Conservation (phyloP, 30 jellyfish, hydroid and myxozoan genomes). For the Sanderia malayensis region DNA sequence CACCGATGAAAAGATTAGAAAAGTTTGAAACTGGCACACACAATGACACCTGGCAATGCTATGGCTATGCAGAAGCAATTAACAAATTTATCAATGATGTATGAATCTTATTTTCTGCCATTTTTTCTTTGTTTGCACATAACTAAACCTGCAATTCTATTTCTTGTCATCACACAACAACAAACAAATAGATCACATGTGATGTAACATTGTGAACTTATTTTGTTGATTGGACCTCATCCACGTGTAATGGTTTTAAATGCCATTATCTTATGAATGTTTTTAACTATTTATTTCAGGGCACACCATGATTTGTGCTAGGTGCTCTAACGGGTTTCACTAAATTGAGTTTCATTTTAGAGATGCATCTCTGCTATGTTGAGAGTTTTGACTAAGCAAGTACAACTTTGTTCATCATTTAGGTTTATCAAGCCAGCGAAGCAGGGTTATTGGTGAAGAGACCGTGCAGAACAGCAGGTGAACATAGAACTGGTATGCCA, state of each 20-base stretch:
- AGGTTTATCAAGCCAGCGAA: conserved; percentile 61
- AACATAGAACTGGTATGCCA: conserved; percentile 40
- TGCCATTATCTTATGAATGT: background rate
- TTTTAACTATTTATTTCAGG: no score
- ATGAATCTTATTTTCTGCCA: background rate
- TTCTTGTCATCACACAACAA: background rate
- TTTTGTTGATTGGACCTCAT: background rate
- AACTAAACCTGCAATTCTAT: background rate
- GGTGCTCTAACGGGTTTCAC: no score
- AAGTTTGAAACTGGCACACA: conserved; percentile 90
- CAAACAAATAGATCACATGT: no score
- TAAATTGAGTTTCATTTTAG: no score
- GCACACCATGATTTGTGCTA: no score
- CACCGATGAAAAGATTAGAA: conserved; percentile 73
- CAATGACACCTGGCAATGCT: conserved; percentile 97
- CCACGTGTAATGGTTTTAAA: background rate
- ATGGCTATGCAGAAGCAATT: conserved; percentile 90
- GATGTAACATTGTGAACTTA: background rate
- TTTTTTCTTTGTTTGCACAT: background rate
- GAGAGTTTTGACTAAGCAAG: no score
- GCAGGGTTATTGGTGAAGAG: conserved; percentile 46
- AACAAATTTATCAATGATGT: conserved; percentile 86
- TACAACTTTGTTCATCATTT: background rate
- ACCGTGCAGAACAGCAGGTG: conserved; percentile 24
- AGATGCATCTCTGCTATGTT: no score